Evolutionary conservation across 1,140 invertebrate species (phyloP).

Genomic region (Diabrotica virgifera): DNA sequence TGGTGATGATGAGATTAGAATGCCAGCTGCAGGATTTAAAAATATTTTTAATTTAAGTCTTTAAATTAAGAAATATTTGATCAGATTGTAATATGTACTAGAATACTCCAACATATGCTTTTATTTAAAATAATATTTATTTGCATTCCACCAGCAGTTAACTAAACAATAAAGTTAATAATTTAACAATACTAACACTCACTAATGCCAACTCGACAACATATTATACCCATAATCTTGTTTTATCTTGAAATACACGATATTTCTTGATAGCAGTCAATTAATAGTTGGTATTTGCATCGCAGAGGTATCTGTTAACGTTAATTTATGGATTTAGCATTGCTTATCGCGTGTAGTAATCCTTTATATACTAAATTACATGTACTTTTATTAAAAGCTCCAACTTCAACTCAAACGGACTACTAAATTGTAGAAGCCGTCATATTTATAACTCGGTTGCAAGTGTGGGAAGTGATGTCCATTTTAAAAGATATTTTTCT

Average conservation of each 20-base stretch:
- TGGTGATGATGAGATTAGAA: no score
- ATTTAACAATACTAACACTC: background rate
- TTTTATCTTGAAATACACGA: background rate
- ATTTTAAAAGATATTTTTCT: no score
- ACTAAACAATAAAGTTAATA: background rate
- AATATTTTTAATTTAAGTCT: background rate
- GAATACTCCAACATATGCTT: background rate
- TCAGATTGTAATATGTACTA: background rate
- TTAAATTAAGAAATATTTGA: background rate
- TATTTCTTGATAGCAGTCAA: background rate
- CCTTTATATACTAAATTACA: constrained; percentile 1
- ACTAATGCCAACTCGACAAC: background rate
- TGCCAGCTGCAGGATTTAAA: no score
- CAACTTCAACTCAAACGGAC: background rate
- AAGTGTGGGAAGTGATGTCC: background rate
- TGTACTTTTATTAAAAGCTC: background rate
- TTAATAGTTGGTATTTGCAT: background rate
- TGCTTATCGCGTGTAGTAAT: background rate
- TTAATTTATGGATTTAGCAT: background rate
- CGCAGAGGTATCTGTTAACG: background rate
- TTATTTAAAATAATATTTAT: background rate
- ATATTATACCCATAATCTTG: background rate
- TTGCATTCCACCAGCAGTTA: background rate
- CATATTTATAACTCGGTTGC: background rate
- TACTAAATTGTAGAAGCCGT: background rate